A percentile compares a stretch with the other conserved stretches of the same genome.
Evolutionary conservation across 1,140 invertebrate genomes (phyloP).

Genomic region (Temnothorax longispinosus): DNA sequence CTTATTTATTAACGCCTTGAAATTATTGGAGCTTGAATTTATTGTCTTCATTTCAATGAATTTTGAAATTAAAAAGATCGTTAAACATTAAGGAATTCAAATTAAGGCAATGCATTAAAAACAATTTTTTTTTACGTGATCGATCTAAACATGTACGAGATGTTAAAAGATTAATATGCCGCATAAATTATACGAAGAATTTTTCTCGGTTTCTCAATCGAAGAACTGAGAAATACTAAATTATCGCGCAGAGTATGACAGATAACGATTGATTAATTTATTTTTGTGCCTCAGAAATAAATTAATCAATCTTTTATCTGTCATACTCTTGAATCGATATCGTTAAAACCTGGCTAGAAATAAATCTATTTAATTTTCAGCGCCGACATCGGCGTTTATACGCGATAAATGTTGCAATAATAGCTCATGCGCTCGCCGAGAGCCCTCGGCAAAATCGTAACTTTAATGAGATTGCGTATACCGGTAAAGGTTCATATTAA

Average conservation of each 20-base stretch:
- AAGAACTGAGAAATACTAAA: neutral
- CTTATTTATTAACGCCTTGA: neutral
- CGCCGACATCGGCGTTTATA: conserved; percentile 6
- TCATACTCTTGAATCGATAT: neutral
- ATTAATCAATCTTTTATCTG: neutral
- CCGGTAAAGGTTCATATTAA: neutral
- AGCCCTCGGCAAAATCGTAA: conserved; percentile 35
- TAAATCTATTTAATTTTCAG: neutral
- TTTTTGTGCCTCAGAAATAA: neutral
- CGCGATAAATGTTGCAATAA: conserved; percentile 36
- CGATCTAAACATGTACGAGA: neutral
- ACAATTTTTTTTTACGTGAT: neutral
- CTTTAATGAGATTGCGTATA: conserved; percentile 39
- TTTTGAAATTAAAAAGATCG: neutral
- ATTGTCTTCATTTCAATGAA: neutral
- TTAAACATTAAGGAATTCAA: neutral
- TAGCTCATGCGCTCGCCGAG: neutral
- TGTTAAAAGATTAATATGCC: neutral
- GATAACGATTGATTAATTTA: no score
- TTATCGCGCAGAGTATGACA: neutral
- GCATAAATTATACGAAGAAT: neutral
- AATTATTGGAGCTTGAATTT: neutral
- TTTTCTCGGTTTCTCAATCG: neutral
- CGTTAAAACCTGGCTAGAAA: neutral
- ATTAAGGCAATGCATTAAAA: neutral